Evolutionary conservation across 2,797 vertebrate species (phyloP).

Genomic region (Tadarida brasiliensis): DNA sequence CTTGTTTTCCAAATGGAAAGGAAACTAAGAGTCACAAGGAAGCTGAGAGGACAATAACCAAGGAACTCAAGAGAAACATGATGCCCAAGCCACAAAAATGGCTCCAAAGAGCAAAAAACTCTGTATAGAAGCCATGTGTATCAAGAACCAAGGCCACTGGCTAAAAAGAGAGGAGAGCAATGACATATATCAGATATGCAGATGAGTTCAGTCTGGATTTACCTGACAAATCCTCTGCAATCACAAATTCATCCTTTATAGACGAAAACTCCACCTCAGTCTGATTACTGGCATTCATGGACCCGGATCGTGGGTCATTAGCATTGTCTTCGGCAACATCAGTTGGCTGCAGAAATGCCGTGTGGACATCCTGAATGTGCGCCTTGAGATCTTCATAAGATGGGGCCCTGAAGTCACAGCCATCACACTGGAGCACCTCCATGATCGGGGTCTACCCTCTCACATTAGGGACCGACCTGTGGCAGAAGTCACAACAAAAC

Average conservation of each 20-base stretch:
- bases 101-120: background rate
- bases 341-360: constrained; percentile 97
- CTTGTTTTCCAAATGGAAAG: constrained; percentile 50
- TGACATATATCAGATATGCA: background rate
- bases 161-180: constrained; percentile 10
- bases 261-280: constrained; percentile 92
- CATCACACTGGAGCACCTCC: constrained; percentile 99
- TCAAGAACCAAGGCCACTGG: background rate
- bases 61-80: background rate
- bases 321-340: constrained; percentile 93
- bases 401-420: constrained; percentile 98
- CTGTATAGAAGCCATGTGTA: background rate
- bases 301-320: constrained; percentile 90
- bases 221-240: constrained; percentile 91
- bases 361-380: constrained; percentile 99
- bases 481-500: constrained; percentile 61
- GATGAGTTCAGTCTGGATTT: constrained; percentile 63
- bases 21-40: background rate
- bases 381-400: constrained; percentile 97
- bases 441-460: constrained; percentile 92
- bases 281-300: constrained; percentile 92
- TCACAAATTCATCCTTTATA: constrained; percentile 91
- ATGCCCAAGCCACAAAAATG: background rate
- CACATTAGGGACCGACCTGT: constrained; percentile 97
- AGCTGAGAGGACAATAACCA: background rate